These are phyloP conservation scores for Tenebrio molitor DNA, from an alignment of 1,140 invertebrate species.

Conservation along the genomic window DNA sequence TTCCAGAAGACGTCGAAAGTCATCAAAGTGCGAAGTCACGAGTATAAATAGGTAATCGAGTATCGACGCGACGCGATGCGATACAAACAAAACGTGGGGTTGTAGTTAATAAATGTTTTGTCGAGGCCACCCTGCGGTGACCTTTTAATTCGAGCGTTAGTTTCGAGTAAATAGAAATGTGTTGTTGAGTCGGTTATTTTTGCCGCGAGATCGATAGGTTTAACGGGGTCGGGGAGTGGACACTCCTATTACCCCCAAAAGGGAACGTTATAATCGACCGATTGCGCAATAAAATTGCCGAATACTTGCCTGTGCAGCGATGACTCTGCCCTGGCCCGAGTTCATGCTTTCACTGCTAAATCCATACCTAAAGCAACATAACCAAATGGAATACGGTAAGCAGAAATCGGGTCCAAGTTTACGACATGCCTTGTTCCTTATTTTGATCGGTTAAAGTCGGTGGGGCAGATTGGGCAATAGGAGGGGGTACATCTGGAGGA, in stretches of 20 bases:
- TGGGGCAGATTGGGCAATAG: conserved; percentile 76
- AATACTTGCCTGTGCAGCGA: conserved; percentile 60
- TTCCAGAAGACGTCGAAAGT: conserved; percentile 1
- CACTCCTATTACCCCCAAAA: background rate
- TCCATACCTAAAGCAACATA: conserved; percentile 67
- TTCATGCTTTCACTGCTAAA: conserved; percentile 63
- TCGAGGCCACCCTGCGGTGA: conserved; percentile 6
- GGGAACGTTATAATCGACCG: background rate
- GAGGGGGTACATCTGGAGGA: conserved; percentile 73
- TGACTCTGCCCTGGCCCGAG: conserved; percentile 60
- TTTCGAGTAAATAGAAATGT: background rate
- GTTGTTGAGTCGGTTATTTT: conserved; percentile 10
- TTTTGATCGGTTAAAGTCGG: conserved; percentile 73
- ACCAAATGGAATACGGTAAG: conserved; percentile 66
- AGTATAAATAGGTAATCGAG: background rate
- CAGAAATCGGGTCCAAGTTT: conserved; percentile 62
- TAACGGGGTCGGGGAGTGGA: conserved; percentile 28
- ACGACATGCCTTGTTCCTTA: conserved; percentile 64
- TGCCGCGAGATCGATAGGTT: conserved; percentile 26
- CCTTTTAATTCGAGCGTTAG: background rate
- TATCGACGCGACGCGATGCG: too few species aligned
- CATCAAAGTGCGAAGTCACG: background rate
- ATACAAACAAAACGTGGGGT: too few species aligned
- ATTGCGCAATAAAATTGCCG: background rate
- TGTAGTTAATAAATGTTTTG: background rate